These are phyloP conservation scores for Trematomus bernacchii DNA, from an alignment of 2,797 vertebrate genomes.

Conservation along the genomic window DNA sequence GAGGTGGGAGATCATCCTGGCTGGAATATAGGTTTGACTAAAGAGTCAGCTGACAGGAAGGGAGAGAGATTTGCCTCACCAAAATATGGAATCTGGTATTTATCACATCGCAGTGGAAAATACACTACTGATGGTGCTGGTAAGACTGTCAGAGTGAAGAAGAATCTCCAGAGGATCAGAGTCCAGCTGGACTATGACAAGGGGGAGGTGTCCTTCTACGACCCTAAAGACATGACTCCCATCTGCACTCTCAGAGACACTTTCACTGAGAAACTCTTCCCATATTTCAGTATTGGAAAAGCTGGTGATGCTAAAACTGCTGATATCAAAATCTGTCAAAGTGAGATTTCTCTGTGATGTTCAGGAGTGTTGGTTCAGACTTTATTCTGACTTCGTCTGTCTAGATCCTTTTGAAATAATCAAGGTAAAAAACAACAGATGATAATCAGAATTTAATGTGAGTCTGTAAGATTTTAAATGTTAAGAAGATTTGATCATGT, in stretches of 20 bases:
- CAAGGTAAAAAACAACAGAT: too few species aligned
- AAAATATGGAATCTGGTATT: background rate
- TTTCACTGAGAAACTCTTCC: conserved; percentile 3
- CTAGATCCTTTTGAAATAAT: too few species aligned
- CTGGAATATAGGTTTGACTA: conserved; percentile 42
- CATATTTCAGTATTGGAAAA: background rate
- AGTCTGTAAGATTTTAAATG: too few species aligned
- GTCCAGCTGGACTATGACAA: too few species aligned
- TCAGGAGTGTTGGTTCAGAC: too few species aligned
- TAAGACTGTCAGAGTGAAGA: conserved; percentile 6
- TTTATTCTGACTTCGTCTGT: too few species aligned
- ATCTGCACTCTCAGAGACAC: too few species aligned
- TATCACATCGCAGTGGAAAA: rapidly evolving
- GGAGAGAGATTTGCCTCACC: rapidly evolving
- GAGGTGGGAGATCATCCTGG: conserved; percentile 34
- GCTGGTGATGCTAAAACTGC: conserved; percentile 21
- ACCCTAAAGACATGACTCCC: too few species aligned
- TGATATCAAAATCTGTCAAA: conserved; percentile 27
- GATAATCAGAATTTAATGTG: too few species aligned
- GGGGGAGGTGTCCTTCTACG: too few species aligned
- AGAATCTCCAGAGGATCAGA: conserved; percentile 5
- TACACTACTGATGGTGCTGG: background rate
- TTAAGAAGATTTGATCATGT: too few species aligned
- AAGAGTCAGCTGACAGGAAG: conserved; percentile 36
- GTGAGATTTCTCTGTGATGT: conserved; percentile 5